A percentile compares a stretch with the other conserved stretches of the same genome.
Conservation (phyloP, 2,113 vertebrate genomes). For the Pygoscelis antarcticus region DNA sequence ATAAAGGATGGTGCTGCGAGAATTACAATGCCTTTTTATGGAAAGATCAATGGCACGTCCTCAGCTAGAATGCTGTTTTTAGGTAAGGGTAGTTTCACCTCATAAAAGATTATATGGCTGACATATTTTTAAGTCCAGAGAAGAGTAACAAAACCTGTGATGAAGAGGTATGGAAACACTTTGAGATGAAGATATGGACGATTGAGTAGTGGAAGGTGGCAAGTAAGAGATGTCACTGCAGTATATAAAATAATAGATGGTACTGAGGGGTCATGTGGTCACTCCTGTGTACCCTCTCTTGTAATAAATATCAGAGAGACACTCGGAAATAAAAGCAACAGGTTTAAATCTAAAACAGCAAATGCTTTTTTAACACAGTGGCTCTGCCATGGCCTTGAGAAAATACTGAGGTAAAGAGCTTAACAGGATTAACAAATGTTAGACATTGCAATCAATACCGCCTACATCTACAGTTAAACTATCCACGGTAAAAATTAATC, state of each 20-base stretch:
- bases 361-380: slow-evolving; percentile 50
- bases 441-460: neutral
- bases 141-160: slow-evolving; percentile 29
- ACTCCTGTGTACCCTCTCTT: neutral
- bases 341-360: slow-evolving; percentile 31
- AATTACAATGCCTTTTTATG: slow-evolving; percentile 54
- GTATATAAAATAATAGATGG: slow-evolving; percentile 48
- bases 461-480: slow-evolving; percentile 24
- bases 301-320: slow-evolving; percentile 29
- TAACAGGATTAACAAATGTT: slow-evolving; percentile 37
- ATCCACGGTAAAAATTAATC: slow-evolving; percentile 32
- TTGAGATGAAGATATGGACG: slow-evolving; percentile 17
- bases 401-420: neutral
- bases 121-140: slow-evolving; percentile 39
- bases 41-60: slow-evolving; percentile 56
- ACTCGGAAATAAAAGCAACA: slow-evolving; percentile 35
- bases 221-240: slow-evolving; percentile 17
- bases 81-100: slow-evolving; percentile 53
- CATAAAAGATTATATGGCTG: slow-evolving; percentile 59
- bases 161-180: slow-evolving; percentile 27
- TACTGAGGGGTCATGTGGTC: neutral
- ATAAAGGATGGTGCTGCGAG: neutral
- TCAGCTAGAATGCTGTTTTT: slow-evolving; percentile 32
- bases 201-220: slow-evolving; percentile 15
- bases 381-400: neutral